Conservation (phyloP, 2,797 vertebrate genomes). For the Etheostoma nigrum region DNA sequence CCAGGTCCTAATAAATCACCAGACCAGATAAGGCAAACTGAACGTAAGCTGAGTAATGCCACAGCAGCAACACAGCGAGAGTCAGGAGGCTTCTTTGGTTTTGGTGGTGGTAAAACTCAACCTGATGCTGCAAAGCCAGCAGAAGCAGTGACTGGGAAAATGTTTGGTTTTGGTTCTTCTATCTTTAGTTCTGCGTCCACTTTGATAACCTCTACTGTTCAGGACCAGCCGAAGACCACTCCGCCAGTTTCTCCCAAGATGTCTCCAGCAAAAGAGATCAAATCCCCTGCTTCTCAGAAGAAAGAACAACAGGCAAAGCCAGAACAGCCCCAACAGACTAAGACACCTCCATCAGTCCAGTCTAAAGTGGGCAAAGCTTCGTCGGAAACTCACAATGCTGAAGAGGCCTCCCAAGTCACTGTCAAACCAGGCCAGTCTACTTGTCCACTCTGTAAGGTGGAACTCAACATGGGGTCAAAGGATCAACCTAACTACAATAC, state of each 20-base stretch:
- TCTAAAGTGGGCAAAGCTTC: constrained; percentile 54
- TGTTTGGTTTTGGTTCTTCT: constrained; percentile 92
- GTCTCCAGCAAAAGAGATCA: constrained; percentile 75
- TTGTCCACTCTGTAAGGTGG: constrained; percentile 93
- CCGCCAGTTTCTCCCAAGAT: constrained; percentile 83
- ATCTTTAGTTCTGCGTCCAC: constrained; percentile 95
- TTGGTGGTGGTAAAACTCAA: constrained; percentile 74
- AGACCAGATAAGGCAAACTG: constrained; percentile 43
- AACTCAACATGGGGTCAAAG: constrained; percentile 87
- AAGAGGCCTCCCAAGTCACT: constrained; percentile 80
- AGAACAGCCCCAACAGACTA: constrained; percentile 75
- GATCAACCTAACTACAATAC: constrained; percentile 91
- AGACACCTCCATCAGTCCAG: constrained; percentile 55
- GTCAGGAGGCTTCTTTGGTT: constrained; percentile 67
- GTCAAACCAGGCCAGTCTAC: constrained; percentile 60
- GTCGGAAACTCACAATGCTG: constrained; percentile 50
- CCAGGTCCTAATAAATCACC: constrained; percentile 68
- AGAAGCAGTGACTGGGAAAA: constrained; percentile 89
- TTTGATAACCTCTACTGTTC: constrained; percentile 91
- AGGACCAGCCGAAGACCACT: constrained; percentile 73
- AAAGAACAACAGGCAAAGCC: constrained; percentile 49
- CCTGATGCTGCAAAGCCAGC: constrained; percentile 87
- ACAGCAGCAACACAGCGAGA: constrained; percentile 52
- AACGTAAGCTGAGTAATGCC: constrained; percentile 70
- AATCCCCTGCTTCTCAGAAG: constrained; percentile 58